A percentile compares a stretch with the other conserved stretches of the same genome.
Evolutionary conservation across 2,888 invertebrate species (phyloP).

Genomic region (Auanema sp.): DNA sequence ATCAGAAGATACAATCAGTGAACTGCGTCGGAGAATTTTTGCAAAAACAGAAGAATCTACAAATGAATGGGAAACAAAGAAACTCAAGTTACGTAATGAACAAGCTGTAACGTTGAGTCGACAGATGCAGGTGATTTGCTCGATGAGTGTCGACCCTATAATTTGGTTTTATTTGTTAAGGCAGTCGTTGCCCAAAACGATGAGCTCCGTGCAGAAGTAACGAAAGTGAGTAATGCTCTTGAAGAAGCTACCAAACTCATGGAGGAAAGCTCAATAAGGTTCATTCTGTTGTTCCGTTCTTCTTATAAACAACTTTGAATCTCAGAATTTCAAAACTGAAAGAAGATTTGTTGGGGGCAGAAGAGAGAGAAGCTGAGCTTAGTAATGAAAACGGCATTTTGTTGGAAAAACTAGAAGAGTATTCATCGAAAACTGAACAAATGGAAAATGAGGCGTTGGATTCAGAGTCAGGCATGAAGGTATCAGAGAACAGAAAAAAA

Average conservation of each 20-base stretch:
- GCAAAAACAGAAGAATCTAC: constrained; percentile 48
- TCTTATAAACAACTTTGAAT: neutral
- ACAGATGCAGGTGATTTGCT: constrained; percentile 49
- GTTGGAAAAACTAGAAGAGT: constrained; percentile 8
- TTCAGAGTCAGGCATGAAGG: constrained; percentile 12
- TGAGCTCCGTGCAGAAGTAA: constrained; percentile 48
- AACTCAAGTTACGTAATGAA: constrained; percentile 56
- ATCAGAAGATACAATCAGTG: constrained; percentile 59
- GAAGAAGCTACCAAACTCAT: constrained; percentile 58
- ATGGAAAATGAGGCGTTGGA: constrained; percentile 15
- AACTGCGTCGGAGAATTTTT: constrained; percentile 52
- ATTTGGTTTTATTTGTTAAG: constrained; percentile 21
- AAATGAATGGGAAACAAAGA: constrained; percentile 57
- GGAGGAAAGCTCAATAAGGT: constrained; percentile 49
- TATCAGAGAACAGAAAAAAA: too few relatives aligned
- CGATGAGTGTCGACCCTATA: neutral
- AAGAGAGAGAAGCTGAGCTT: constrained; percentile 24
- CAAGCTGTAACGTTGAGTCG: constrained; percentile 57
- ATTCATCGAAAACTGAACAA: constrained; percentile 18
- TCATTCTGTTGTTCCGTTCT: neutral
- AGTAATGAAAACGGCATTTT: constrained; percentile 20
- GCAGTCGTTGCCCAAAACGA: constrained; percentile 56
- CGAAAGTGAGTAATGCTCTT: constrained; percentile 47
- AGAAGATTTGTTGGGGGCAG: constrained; percentile 16
- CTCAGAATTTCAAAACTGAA: constrained; percentile 19